Percentiles rank a stretch among this genome's conserved stretches.
Evolutionary conservation across 2,113 vertebrate genomes (phyloP).

Genomic region (Alethe diademata): DNA sequence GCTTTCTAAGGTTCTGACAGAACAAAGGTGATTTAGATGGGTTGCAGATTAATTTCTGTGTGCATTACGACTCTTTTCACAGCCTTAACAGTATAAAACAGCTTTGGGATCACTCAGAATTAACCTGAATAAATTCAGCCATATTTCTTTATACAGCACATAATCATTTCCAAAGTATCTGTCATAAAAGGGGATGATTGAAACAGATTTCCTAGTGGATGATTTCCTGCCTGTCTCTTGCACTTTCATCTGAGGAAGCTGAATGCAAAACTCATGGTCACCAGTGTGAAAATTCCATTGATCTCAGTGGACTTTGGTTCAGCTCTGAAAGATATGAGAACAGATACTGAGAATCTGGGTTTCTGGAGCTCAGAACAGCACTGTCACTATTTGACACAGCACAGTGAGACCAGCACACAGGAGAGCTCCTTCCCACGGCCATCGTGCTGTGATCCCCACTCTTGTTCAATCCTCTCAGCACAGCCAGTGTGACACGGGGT

Average conservation of each 20-base stretch:
- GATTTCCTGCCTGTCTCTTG: background rate
- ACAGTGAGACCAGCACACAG: accelerated
- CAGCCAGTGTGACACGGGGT: background rate
- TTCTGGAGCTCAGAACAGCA: background rate
- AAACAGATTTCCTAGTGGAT: conserved; percentile 1
- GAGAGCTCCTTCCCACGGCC: background rate
- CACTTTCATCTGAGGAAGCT: background rate
- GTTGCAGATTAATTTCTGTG: background rate
- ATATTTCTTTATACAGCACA: background rate
- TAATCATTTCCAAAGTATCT: conserved; percentile 30
- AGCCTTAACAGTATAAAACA: background rate
- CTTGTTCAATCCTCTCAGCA: background rate
- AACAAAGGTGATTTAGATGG: background rate
- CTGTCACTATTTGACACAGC: background rate
- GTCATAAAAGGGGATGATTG: background rate
- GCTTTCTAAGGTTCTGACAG: background rate
- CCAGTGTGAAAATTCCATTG: background rate
- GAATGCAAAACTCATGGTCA: background rate
- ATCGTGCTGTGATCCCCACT: accelerated
- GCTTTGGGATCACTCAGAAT: background rate
- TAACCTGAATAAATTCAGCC: background rate
- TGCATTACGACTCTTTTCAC: background rate
- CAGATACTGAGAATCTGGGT: background rate
- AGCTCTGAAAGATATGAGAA: background rate
- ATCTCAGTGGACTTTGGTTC: background rate